Evolutionary conservation across 2,797 vertebrate genomes (phyloP), one percentile per base, ranked within the genome.

Genomic region (Typhlichthys eigenmanni): DNA sequence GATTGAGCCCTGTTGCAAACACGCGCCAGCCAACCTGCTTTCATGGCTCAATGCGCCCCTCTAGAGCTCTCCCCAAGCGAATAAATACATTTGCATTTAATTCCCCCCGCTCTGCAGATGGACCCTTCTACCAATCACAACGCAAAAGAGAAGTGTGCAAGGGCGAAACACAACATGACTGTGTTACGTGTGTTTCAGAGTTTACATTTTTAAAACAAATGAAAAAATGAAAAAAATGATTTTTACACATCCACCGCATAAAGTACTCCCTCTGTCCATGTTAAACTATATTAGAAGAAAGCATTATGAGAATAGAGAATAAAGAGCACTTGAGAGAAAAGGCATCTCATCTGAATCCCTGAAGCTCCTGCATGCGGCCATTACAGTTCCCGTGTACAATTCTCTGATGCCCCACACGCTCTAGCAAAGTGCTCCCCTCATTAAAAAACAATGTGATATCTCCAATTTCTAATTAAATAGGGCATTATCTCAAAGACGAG

Each of bases 391-490:
- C 76, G 71, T 79, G 82, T 79, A 84, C 75, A 85, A 88, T 86
- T 81, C 88, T 82, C 85, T 49, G 81, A 89, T 83, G 83, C 81
- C 88, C 89, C 85, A 66, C 84, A 79, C 61, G 80, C 78, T 74
- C 77, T 76, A 80, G 72, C 83, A 90, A 93, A 91, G 87, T 88
- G 85, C 75, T 85, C 83, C 72, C 86, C 88, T 92, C 90, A 92
- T 93, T 92, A 92, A 91, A 90, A 90, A 90, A 90, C 90, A 89
- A 92, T 89, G 88, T 72, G 83, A 86, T 89, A 93, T 93, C 91
- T 94, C 91, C 93, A 86, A 92, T 93, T 94, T 94, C 92, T 95
- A 96, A 92, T 93, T 91, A 92, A 92, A 96, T 95, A 95, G 88
- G 89, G 94, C 95, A 94, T 93, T 94, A 94, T 93, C 93, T 93